Evolutionary conservation across 2,797 vertebrate species (phyloP), one percentile per base, ranked within the genome.

Genomic region (Microctenopoma stevenorrisi): DNA sequence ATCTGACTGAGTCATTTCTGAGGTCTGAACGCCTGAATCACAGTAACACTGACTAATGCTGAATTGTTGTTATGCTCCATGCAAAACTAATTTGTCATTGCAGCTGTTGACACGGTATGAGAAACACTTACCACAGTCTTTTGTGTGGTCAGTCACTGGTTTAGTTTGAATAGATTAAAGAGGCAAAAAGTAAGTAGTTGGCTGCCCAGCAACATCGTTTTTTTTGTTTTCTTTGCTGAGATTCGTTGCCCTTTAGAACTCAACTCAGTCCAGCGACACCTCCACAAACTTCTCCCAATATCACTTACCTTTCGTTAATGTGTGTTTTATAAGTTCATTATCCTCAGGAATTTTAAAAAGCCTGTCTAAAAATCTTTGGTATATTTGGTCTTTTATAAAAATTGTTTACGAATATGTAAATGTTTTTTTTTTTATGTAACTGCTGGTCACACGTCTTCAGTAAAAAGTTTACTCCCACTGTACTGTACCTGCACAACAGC

Each of bases 1-100:
- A 78, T 86, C 70, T 62, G 66, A 69, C 51, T 87, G 82, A 86
- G 77, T 89, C 83, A 86, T 79, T 82, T 55, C 80, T 83, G 83
- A 83, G 75, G 76, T 81, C 72, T 79, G 66, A 87, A 66, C 10
- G 26, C 59, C 61, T 84, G 84, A 87, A 82, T 85, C 80, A 87
- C 54, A 44, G 64, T 64, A 69, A 78, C 76, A 68, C 78, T 87
- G 86, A 82, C 83, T 84, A 87, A 85, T 86, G 58, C 49, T 75
- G 72, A 74, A 71, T 74, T n/a, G 58, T 68, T 88, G 68, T 72
- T 66, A 64, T 69, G 67, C 54, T 82, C 18, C 37, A 59, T 74
- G 61, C 72, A 62, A 43, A 69, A 75, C 44, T 73, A 47, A 82
- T 88, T 82, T 78, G 44, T 85, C 65, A 73, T 56, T 57, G 62